Evolutionary conservation across 1,140 invertebrate species (phyloP), one percentile per base, ranked within the genome.

Genomic region (Diprion similis): DNA sequence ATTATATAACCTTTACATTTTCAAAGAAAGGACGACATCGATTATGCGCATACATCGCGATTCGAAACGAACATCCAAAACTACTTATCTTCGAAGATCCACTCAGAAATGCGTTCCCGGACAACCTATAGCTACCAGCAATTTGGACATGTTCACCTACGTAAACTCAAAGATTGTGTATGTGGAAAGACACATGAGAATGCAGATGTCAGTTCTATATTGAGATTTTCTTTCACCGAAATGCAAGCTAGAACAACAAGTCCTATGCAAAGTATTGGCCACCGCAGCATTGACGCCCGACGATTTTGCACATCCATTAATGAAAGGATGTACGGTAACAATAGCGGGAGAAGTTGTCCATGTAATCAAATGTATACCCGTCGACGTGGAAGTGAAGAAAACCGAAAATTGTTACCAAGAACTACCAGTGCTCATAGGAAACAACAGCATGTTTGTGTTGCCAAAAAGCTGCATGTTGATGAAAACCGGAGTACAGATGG

Each of bases 61-160:
- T 72, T 0, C 13, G 17, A 48, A 81, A 76, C 0, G 78, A 82
- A 68, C 77, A 82, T 13, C 77, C 76, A 0, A 82, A 80, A 75
- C 13, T 81, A 0, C 67, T 80, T 0, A 76, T 81, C 69, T 4
- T 70, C 19, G 69, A 70, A 48, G 8, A 70, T 18, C 18, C 45
- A 15, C 1, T 3, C 17, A 45, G 15, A 48, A 48, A 70, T 48
- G 45, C 11, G 51, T 70, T 48, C 45, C 10, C 47, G 17, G 10
- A n/a, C 47, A 51, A n/a, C 51, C 13, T n/a, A 11, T 48, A 46
- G 17, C 47, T 10, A 10, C 13, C 9, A 65, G 17, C 1, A 74
- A 76, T 66, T 13, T 76, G 8, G 71, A 77, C 70, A 70, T 77
- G 0, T 74, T 74, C 11, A 19, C 66, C 0, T 77, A 77, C 13